A percentile compares a stretch with the other conserved stretches of the same genome.
Evolutionary conservation across 1,140 invertebrate species (phyloP).

Genomic region (Campoletis sonorensis): DNA sequence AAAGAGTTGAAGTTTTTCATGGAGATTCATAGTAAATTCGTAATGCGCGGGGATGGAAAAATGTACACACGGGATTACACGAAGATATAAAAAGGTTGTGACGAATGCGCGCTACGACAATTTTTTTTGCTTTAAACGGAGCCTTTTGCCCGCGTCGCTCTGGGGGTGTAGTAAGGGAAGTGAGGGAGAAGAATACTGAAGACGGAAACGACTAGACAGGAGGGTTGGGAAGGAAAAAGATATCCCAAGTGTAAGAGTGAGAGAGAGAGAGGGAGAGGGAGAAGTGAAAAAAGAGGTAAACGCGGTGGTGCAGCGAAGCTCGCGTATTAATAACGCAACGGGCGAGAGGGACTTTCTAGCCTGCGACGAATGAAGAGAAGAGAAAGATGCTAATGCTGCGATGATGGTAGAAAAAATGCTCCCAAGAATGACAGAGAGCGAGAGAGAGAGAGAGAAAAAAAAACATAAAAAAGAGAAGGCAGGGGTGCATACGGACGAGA

Average conservation of each 20-base stretch:
- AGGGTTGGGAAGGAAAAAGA: slow-evolving; percentile 40
- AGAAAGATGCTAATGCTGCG: slow-evolving; percentile 23
- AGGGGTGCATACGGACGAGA: slow-evolving; percentile 20
- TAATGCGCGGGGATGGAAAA: no score
- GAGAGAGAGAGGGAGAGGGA: neutral
- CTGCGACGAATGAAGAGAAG: slow-evolving; percentile 21
- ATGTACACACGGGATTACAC: no score
- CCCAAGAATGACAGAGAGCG: slow-evolving; percentile 29
- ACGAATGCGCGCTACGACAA: neutral
- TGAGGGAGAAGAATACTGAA: neutral
- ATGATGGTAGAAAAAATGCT: slow-evolving; percentile 48
- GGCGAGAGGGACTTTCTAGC: slow-evolving; percentile 16
- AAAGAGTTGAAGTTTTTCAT: no score
- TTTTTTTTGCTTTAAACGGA: neutral
- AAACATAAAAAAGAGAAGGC: neutral
- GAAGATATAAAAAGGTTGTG: neutral
- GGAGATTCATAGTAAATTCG: no score
- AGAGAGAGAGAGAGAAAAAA: neutral
- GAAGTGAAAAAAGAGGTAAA: slow-evolving; percentile 35
- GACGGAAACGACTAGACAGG: slow-evolving; percentile 23
- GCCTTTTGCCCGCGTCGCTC: neutral
- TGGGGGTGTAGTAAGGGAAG: neutral
- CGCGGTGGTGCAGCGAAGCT: slow-evolving; percentile 42
- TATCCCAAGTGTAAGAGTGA: neutral
- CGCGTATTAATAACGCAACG: slow-evolving; percentile 59